Evolutionary conservation across 2,797 vertebrate species (phyloP), one percentile per base, ranked within the genome.

Genomic region (Sciaenops ocellatus): DNA sequence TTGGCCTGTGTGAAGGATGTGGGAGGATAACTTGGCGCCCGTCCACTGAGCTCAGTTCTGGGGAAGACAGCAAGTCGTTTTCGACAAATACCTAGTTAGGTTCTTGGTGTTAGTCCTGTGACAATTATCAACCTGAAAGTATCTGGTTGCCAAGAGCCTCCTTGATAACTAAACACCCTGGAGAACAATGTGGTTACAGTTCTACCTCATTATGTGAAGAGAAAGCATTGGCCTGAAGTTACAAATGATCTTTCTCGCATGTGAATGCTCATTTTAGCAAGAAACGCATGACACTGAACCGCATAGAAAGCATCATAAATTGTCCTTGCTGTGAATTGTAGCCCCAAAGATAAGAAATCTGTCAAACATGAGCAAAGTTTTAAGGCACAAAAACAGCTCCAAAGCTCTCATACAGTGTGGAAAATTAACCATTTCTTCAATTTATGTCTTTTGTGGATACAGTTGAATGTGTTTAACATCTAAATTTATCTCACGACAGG

Each of bases 11-110:
- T 62, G 78, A 66, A 47, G 69, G 63, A 76, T 74, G 86, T 84
- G 85, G 90, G 90, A 92, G 90, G 86, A 85, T 48, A 61, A 82
- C 62, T 79, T 87, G 87, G 84, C 80, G 12, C 69, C 44, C 1
- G 42, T 71, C 69, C 62, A 7, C 65, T 60, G 42, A 74, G 65
- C 74, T 83, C 55, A 5, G 20, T 62, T 81, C 76, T 83, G 79
- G 72, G 47, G 24, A 30, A 85, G 61, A 83, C 65, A 73, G 60
- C 60, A 52, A 88, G 75, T 70, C 72, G 61, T 84, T 82, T 79
- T 85, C 68, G 41, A 8, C 77, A 83, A 80, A 84, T 86, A 77
- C 71, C 72, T 69, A 72, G 42, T 79, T 70, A 30, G 62, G 38
- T 66, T 87, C 46, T 70, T 30, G 13, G 74, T 76, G 57, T 80